Percentiles rank a stretch among this genome's conserved stretches.
Conservation (phyloP, 2,888 invertebrate genomes). For the Drosophila limbata region DNA sequence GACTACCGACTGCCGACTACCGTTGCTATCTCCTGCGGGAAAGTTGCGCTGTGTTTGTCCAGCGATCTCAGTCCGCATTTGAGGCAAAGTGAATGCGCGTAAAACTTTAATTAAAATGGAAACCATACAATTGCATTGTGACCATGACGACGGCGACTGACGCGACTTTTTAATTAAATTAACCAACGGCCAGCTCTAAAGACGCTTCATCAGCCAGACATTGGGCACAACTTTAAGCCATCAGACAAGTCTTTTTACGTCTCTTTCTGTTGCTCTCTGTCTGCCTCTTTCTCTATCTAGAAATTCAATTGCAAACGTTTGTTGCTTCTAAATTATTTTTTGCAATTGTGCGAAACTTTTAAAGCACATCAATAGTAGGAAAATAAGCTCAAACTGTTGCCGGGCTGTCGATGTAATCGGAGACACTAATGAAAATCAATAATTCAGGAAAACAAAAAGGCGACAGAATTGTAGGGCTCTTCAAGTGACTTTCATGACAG, state of each 20-base stretch:
- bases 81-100: slow-evolving; percentile 69
- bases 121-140: slow-evolving; percentile 78
- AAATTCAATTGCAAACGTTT: not conserved
- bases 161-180: slow-evolving; percentile 75
- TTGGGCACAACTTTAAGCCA: slow-evolving; percentile 29
- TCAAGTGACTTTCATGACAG: slow-evolving; percentile 62
- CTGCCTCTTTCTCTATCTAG: not conserved
- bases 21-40: slow-evolving; percentile 29
- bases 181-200: slow-evolving; percentile 46
- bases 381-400: slow-evolving; percentile 56
- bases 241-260: not conserved
- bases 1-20: slow-evolving; percentile 2
- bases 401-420: slow-evolving; percentile 56
- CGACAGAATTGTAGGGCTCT: slow-evolving; percentile 34
- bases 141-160: slow-evolving; percentile 35
- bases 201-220: slow-evolving; percentile 14
- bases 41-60: slow-evolving; percentile 43
- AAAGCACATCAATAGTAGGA: slow-evolving; percentile 39
- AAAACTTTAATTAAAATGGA: slow-evolving; percentile 79
- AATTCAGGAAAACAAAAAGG: slow-evolving; percentile 57
- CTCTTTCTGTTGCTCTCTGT: not conserved
- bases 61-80: slow-evolving; percentile 58
- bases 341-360: slow-evolving; percentile 33
- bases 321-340: slow-evolving; percentile 54
- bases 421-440: slow-evolving; percentile 78